Conservation (phyloP, 1,140 invertebrate species). For the Microplitis demolitor region DNA sequence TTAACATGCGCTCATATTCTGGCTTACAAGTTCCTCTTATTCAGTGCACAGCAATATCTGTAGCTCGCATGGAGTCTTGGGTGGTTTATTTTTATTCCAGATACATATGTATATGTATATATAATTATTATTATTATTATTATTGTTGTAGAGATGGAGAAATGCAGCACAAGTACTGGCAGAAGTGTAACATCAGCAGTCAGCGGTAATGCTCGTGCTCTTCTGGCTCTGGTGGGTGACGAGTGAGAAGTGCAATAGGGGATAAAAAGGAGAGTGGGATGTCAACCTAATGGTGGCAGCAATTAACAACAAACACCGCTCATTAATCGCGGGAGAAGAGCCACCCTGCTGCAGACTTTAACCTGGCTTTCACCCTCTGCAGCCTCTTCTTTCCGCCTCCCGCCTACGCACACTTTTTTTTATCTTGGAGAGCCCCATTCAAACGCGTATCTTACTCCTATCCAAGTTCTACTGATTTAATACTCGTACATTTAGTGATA, state of each 20-base stretch:
- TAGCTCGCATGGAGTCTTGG: not conserved
- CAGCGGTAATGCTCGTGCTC: not conserved
- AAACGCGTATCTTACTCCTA: not conserved
- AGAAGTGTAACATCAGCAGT: not conserved
- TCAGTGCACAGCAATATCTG: not conserved
- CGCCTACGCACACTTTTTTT: not conserved
- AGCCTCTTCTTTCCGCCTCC: conserved; percentile 10
- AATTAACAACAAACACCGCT: conserved; percentile 64
- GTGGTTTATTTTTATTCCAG: not conserved
- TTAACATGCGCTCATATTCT: conserved; percentile 56
- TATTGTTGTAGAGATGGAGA: too few species aligned
- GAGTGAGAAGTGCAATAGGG: not conserved
- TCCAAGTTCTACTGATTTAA: too few species aligned
- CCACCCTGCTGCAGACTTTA: conserved; percentile 26
- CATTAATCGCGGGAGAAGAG: conserved; percentile 58
- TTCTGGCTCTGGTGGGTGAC: not conserved
- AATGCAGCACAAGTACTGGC: not conserved
- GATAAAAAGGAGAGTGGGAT: conserved; percentile 39
- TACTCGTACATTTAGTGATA: too few species aligned
- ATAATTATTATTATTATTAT: too few species aligned
- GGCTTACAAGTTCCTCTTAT: conserved; percentile 41
- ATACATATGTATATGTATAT: not conserved
- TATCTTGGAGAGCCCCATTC: not conserved
- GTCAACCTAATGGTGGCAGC: conserved; percentile 61
- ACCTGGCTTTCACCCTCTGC: conserved; percentile 17